phyloP scores from a whole-genome alignment of 2,113 vertebrate genomes.

The Cygnus atratus region DNA sequence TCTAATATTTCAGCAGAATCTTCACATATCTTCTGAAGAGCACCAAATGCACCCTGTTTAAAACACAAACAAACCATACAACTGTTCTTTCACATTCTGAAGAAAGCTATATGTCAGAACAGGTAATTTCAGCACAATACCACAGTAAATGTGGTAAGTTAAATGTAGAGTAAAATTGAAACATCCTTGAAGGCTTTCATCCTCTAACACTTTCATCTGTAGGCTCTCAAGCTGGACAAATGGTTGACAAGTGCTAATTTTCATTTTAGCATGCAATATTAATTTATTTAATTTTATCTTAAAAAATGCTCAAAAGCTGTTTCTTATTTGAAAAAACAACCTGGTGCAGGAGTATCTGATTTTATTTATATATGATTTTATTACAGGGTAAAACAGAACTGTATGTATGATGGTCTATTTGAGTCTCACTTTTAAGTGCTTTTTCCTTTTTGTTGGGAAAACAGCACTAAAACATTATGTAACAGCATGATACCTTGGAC shows the following conservation, averaged over 20 bases:
- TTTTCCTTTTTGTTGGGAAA: background rate
- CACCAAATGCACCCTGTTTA: conserved; percentile 91
- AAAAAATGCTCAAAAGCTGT: background rate
- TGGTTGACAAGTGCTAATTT: background rate
- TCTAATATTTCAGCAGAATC: conserved; percentile 98
- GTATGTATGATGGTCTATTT: background rate
- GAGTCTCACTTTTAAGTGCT: background rate
- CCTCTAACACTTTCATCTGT: background rate
- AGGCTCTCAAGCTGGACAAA: background rate
- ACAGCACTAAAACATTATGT: background rate
- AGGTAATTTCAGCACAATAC: background rate
- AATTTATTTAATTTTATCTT: background rate
- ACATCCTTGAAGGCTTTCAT: background rate
- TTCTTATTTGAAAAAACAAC: background rate
- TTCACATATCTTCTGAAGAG: conserved; percentile 98
- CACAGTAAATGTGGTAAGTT: background rate
- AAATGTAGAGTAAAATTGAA: background rate
- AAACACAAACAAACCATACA: background rate
- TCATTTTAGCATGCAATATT: background rate
- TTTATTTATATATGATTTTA: background rate
- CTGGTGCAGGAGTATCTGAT: background rate
- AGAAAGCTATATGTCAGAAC: background rate
- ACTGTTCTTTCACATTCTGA: background rate
- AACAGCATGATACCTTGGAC: background rate
- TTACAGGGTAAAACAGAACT: background rate